These are phyloP conservation scores for Osmerus eperlanus DNA, from an alignment of 2,113 vertebrate genomes.

Conservation along the genomic window DNA sequence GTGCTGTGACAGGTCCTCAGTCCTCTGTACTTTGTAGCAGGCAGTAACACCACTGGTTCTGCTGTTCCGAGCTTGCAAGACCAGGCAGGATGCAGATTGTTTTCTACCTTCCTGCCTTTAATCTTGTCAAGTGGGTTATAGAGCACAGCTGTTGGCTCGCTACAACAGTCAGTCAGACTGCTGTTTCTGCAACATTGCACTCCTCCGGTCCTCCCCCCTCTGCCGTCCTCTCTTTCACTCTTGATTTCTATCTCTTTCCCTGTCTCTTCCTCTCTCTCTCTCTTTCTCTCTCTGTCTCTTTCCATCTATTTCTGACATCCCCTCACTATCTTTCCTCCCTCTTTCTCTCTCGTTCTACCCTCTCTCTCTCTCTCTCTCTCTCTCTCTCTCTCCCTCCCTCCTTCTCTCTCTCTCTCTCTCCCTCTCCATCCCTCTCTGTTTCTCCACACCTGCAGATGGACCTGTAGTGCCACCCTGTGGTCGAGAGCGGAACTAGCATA, in stretches of 20 bases:
- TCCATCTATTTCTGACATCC: neutral
- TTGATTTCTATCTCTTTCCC: neutral
- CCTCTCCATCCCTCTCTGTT: neutral
- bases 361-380: neutral
- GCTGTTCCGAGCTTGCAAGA: neutral
- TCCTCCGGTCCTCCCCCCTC: neutral
- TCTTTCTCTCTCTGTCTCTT: neutral
- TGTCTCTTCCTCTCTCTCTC: neutral
- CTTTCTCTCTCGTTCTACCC: neutral
- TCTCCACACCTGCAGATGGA: neutral
- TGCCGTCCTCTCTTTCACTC: neutral
- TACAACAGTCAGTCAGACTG: neutral
- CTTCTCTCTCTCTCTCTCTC: neutral
- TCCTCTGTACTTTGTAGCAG: neutral
- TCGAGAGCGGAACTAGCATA: neutral
- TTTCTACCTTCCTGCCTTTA: neutral
- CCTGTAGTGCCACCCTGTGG: neutral
- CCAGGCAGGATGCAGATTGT: slow-evolving; percentile 1
- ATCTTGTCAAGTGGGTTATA: slow-evolving; percentile 4
- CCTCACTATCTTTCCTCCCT: neutral
- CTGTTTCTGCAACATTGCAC: neutral
- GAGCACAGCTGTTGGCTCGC: slow-evolving; percentile 6
- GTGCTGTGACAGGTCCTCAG: no score
- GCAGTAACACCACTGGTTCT: neutral
- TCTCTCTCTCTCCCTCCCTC: neutral